Conservation (phyloP, 2,113 vertebrate species). For the Podilymbus podiceps region DNA sequence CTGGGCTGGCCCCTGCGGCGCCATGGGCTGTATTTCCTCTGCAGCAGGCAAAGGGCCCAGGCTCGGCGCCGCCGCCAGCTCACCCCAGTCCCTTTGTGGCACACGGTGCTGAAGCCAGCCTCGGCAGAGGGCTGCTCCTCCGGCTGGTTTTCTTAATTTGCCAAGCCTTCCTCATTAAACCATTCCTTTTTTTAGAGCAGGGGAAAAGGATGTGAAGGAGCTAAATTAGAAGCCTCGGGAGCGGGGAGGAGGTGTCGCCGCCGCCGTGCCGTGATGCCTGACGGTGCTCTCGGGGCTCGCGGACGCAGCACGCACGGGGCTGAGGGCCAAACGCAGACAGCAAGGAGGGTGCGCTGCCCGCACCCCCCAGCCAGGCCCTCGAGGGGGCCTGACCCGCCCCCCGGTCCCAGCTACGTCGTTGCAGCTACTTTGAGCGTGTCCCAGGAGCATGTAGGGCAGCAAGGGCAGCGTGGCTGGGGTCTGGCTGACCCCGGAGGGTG, state of each 20-base stretch:
- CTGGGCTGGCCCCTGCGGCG: not conserved
- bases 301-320: accelerated
- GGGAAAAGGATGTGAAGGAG: not conserved
- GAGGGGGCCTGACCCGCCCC: not conserved
- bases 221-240: not conserved
- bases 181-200: not conserved
- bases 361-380: accelerated
- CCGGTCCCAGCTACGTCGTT: accelerated
- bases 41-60: not conserved
- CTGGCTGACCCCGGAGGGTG: not conserved
- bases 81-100: not conserved
- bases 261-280: accelerated
- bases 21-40: not conserved
- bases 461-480: accelerated
- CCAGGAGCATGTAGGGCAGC: not conserved
- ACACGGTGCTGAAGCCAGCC: accelerated
- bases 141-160: not conserved
- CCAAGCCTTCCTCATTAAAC: slow-evolving; percentile 19
- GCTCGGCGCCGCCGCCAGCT: accelerated
- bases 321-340: not conserved
- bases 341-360: not conserved
- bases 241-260: not conserved
- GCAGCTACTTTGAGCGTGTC: not conserved
- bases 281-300: not conserved
- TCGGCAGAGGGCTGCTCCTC: not conserved